These are phyloP conservation scores for Cryptoprocta ferox DNA, from an alignment of 2,797 vertebrate genomes.

Conservation along the genomic window DNA sequence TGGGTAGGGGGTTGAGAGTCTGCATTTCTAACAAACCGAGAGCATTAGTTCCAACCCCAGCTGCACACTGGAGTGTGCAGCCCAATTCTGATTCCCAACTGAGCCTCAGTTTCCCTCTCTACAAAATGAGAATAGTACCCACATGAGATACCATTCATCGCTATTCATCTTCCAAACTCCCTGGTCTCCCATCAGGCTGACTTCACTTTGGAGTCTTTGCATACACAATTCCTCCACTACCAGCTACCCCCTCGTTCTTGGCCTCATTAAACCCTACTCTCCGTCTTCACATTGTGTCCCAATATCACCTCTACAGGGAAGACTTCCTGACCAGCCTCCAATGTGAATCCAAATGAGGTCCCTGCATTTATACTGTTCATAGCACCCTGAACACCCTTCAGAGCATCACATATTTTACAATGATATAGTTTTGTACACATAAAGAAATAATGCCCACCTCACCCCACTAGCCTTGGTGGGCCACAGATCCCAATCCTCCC, in stretches of 20 bases:
- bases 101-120: neutral
- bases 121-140: neutral
- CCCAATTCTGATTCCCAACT: neutral
- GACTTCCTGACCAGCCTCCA: neutral
- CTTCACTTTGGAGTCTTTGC: neutral
- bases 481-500: neutral
- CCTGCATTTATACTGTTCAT: neutral
- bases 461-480: neutral
- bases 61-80: neutral
- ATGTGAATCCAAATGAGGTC: slow-evolving; percentile 3
- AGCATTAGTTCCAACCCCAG: neutral
- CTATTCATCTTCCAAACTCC: neutral
- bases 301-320: neutral
- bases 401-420: neutral
- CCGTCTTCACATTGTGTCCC: neutral
- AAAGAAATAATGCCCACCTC: neutral
- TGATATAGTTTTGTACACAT: neutral
- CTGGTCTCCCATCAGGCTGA: neutral
- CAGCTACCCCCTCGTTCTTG: neutral
- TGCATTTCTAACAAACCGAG: slow-evolving; percentile 20
- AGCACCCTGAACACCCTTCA: neutral
- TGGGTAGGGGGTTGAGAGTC: neutral
- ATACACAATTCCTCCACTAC: neutral
- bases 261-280: neutral
- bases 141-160: neutral